Conservation (phyloP, 2,888 invertebrate genomes). For the Ceratothoa steindachneri region DNA sequence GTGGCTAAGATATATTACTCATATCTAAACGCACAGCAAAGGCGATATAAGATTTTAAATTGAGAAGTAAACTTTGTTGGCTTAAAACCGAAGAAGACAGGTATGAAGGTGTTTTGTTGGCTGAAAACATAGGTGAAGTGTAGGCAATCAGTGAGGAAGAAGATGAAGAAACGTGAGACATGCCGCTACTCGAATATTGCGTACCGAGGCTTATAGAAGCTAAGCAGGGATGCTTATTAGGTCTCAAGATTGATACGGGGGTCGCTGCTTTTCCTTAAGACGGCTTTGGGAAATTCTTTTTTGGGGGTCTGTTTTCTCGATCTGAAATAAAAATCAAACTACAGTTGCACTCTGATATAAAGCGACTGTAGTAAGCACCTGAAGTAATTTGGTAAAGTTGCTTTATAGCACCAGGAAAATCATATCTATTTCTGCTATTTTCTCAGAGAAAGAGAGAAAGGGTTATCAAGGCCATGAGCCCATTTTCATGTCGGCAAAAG, state of each 20-base stretch:
- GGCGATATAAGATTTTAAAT: background rate
- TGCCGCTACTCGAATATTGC: background rate
- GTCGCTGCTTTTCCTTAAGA: background rate
- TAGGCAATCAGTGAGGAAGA: background rate
- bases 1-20: background rate
- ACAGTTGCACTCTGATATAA: too few species aligned
- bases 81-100: background rate
- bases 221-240: background rate
- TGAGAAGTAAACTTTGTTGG: background rate
- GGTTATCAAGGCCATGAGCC: too few species aligned
- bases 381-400: too few species aligned
- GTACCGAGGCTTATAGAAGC: background rate
- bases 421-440: too few species aligned
- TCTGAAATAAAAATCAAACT: background rate
- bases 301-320: slow-evolving; percentile 2
- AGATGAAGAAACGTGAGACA: background rate
- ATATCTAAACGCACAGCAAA: background rate
- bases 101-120: background rate
- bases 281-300: background rate
- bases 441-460: too few species aligned
- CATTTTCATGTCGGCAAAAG: too few species aligned
- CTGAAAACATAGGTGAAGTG: background rate
- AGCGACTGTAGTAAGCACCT: too few species aligned
- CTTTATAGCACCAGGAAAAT: too few species aligned
- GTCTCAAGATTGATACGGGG: background rate